A percentile compares a stretch with the other conserved stretches of the same genome.
These are phyloP conservation scores for Nesometra sesokonis DNA, from an alignment of 35 echinoderm and acorn worm species.

Conservation along the genomic window DNA sequence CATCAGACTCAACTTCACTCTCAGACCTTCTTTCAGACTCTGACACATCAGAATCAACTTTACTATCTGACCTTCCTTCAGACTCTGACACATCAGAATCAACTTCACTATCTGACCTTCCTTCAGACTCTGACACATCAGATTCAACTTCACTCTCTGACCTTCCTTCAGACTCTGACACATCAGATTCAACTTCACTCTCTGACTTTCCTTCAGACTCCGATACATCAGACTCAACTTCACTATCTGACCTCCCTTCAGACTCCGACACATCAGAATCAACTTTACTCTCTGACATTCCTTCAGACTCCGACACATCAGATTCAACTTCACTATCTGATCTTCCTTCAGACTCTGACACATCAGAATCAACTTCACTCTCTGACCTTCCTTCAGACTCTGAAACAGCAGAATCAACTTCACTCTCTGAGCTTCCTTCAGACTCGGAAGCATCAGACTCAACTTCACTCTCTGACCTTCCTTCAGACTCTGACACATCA, in stretches of 20 bases:
- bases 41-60: not conserved
- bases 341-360: not conserved
- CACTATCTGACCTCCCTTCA: not conserved
- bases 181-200: not conserved
- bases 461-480: not conserved
- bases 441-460: not conserved
- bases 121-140: not conserved
- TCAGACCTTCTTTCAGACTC: not conserved
- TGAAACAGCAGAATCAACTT: not conserved
- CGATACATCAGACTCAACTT: not conserved
- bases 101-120: not conserved
- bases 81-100: not conserved
- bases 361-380: not conserved
- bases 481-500: not conserved
- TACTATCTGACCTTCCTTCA: not conserved
- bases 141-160: not conserved
- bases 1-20: not conserved
- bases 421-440: not conserved
- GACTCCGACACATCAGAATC: not conserved
- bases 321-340: not conserved
- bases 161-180: not conserved
- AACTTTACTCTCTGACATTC: not conserved
- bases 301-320: not conserved
- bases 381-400: not conserved
- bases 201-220: not conserved